phyloP scores from a whole-genome alignment of 2,113 vertebrate genomes.

The Atractosteus spatula region DNA sequence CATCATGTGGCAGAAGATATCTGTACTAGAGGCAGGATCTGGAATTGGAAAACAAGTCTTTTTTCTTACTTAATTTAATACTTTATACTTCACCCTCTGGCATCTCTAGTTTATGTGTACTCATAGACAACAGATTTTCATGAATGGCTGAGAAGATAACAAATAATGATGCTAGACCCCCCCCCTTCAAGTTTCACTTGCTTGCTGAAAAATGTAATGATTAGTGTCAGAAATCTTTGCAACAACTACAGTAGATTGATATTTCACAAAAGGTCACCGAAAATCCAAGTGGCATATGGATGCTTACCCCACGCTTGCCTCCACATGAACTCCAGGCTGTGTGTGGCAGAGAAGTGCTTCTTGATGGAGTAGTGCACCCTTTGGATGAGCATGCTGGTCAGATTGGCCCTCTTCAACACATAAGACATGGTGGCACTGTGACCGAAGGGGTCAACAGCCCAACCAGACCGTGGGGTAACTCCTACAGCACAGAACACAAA shows the following conservation, averaged over 20 bases:
- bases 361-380: conserved; percentile 94
- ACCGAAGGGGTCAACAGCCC: conserved; percentile 95
- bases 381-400: conserved; percentile 97
- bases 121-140: neutral
- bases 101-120: too few species aligned
- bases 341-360: conserved; percentile 89
- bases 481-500: conserved; percentile 55
- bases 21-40: conserved; percentile 79
- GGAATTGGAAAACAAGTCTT: conserved; percentile 13
- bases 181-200: too few species aligned
- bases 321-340: conserved; percentile 97
- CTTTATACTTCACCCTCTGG: too few species aligned
- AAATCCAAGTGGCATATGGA: too few species aligned
- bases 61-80: too few species aligned
- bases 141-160: neutral
- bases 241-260: too few species aligned
- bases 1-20: conserved; percentile 99
- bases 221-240: too few species aligned
- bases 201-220: too few species aligned
- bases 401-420: conserved; percentile 85
- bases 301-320: conserved; percentile 91
- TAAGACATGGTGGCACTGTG: conserved; percentile 94
- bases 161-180: neutral
- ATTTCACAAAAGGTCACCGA: too few species aligned
- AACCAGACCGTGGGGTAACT: conserved; percentile 78